phyloP scores from a whole-genome alignment of 2,888 invertebrate genomes.

The Tenthredo amoena region DNA sequence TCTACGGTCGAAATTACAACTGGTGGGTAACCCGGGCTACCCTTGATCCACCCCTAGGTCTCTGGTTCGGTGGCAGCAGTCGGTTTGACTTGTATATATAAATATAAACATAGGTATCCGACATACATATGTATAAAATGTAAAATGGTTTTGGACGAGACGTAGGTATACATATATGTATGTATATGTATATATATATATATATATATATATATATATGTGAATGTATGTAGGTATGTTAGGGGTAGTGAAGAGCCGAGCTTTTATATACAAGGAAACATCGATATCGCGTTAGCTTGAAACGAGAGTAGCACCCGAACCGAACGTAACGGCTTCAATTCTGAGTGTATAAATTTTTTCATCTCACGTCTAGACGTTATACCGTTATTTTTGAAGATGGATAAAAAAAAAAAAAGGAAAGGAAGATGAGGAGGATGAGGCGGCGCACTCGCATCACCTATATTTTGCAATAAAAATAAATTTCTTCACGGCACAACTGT shows the following conservation, averaged over 20 bases:
- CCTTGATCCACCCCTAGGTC: slow-evolving; percentile 32
- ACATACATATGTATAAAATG: neutral
- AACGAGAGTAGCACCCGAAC: neutral
- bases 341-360: slow-evolving; percentile 20
- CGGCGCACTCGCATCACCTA: neutral
- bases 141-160: neutral
- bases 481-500: neutral
- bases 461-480: slow-evolving; percentile 40
- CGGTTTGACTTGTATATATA: neutral
- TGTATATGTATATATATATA: too few relatives aligned
- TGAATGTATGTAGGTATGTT: too few relatives aligned
- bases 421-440: neutral
- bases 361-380: slow-evolving; percentile 24
- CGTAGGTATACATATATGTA: neutral
- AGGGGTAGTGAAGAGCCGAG: neutral
- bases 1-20: slow-evolving; percentile 19
- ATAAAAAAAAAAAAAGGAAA: neutral
- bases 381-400: neutral
- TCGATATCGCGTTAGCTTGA: slow-evolving; percentile 8
- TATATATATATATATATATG: neutral
- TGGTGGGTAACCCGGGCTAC: neutral
- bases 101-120: neutral
- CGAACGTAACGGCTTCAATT: neutral
- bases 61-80: neutral
- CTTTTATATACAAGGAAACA: slow-evolving; percentile 8